Evolutionary conservation across 2,113 vertebrate genomes (phyloP), one percentile per base, ranked within the genome.

Genomic region (Regulus satrapa): DNA sequence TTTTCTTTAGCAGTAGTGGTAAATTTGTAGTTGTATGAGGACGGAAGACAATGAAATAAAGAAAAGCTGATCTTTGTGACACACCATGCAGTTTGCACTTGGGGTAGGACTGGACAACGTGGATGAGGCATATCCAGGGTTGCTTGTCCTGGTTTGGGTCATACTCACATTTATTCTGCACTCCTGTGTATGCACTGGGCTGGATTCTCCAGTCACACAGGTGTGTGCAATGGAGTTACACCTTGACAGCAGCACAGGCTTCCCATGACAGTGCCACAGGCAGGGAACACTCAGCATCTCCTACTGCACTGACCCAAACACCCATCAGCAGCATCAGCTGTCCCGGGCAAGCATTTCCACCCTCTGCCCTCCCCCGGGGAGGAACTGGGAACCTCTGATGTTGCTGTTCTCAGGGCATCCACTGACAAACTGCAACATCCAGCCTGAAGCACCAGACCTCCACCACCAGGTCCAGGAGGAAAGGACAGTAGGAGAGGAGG

Each of bases 41-140:
- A 85, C 59, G 66, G 63, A 83, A 71, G 86, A 20, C n/a, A 56
- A 59, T 16, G 16, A 82, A 97, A 96, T 96, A 97, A 97, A 97
- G 85, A 43, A 69, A 91, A 97, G 85, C 67, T 80, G 75, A 67
- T 61, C 63, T 56, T 79, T 85, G 64, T 92, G 79, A 89, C 56
- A 56, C 20, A 5, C 32, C 66, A 71, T 64, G 51, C 32, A 26
- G 48, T 89, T 43, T 91, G 62, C 68, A 58, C 83, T 88, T 45
- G 64, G 77, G 49, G 14, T n/a, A 82, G 46, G 45, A 52, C 24
- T 51, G 43, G 17, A 61, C 29, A 62, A 23, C 0, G 0, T 40
- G n/a, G 12, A 48, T 45, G 55, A 95, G 51, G 41, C 19, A 20
- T 32, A 32, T 40, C 63, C 56, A 74, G 29, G 31, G 12, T 10